Evolutionary conservation across 1,140 invertebrate species (phyloP).

Genomic region (Drosophila albomicans): DNA sequence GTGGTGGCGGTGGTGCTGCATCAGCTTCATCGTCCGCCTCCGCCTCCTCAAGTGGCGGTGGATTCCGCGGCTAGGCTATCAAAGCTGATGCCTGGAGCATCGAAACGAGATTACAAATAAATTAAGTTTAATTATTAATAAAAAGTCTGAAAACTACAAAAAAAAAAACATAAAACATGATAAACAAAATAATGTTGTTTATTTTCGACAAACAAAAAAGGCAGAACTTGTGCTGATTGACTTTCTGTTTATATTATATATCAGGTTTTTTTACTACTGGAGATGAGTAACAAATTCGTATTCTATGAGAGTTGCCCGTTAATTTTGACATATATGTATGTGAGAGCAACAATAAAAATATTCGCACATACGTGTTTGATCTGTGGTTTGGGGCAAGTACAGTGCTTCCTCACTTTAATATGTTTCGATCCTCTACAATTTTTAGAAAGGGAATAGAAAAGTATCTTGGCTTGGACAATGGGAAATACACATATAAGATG

Average conservation of each 20-base stretch:
- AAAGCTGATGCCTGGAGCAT: conserved; percentile 4
- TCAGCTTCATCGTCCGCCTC: conserved; percentile 36
- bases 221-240: neutral
- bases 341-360: conserved; percentile 36
- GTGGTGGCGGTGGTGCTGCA: conserved; percentile 21
- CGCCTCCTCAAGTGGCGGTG: neutral
- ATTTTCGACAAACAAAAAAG: neutral
- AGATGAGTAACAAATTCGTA: conserved; percentile 1
- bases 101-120: conserved; percentile 26
- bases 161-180: conserved; percentile 9
- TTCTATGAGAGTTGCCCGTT: conserved; percentile 7
- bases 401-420: neutral
- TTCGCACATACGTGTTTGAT: conserved; percentile 25
- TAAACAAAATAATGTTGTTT: neutral
- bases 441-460: neutral
- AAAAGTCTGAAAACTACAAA: conserved; percentile 36
- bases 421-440: neutral
- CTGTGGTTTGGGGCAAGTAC: neutral
- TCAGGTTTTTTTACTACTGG: conserved; percentile 11
- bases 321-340: conserved; percentile 42
- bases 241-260: conserved; percentile 16
- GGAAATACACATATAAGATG: too few species aligned
- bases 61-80: conserved; percentile 37
- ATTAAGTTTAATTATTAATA: conserved; percentile 22
- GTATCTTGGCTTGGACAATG: neutral